Evolutionary conservation across 2,113 vertebrate species (phyloP).

Genomic region (Leucosticte australis): DNA sequence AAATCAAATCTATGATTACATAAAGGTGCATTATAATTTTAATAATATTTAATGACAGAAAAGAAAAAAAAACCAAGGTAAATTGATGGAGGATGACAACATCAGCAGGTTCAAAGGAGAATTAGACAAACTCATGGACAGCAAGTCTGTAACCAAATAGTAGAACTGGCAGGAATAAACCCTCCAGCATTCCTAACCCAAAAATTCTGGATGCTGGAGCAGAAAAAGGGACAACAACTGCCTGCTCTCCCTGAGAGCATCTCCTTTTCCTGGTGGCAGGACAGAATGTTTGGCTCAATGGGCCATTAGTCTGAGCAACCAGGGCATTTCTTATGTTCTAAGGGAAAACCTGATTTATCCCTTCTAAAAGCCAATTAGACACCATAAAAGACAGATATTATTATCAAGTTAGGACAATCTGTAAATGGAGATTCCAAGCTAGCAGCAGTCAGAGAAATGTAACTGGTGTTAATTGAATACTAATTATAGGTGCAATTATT

Average conservation of each 20-base stretch:
- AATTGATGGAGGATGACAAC: neutral
- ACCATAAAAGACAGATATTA: constrained; percentile 29
- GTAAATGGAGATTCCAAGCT: constrained; percentile 32
- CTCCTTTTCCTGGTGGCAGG: neutral
- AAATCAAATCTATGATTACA: neutral
- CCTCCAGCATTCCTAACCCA: neutral
- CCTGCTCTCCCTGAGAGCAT: neutral
- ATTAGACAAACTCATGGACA: neutral
- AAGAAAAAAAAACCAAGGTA: neutral
- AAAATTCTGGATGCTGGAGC: neutral
- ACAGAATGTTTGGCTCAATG: neutral
- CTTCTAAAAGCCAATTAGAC: constrained; percentile 43
- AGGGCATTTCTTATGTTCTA: neutral
- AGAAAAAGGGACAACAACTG: neutral
- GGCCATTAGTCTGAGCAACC: neutral
- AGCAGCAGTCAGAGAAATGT: constrained; percentile 34
- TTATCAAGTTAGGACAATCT: constrained; percentile 47
- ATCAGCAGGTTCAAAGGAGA: neutral
- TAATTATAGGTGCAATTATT: constrained; percentile 68
- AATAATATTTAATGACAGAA: neutral
- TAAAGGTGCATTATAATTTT: neutral
- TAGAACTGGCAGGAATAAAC: neutral
- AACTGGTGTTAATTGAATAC: constrained; percentile 58
- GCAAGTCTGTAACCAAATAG: neutral
- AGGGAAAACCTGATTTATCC: constrained; percentile 7